Base-by-base conservation (phyloP, 2,797 vertebrate species). In the Cygnus olor region DNA sequence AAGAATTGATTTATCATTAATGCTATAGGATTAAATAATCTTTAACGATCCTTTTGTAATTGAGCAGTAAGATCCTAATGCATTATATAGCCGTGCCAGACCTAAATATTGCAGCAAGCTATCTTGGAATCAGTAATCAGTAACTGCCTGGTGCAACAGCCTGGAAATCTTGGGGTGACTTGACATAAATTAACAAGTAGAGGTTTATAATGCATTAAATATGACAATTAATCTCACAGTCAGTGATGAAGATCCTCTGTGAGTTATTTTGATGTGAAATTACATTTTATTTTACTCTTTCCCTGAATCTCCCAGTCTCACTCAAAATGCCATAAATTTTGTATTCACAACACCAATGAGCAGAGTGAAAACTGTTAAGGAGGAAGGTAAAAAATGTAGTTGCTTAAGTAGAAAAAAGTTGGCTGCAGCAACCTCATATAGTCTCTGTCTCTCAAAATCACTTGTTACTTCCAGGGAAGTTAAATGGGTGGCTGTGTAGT, bases 131-230 rank as follows among this genome's bases (percentile, higher is more conserved):
- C 87, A 85, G 69, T 66, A 89, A 69, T 88, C 89, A 88, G 66
- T 70, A 89, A 69, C 78, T 83, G 65, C 54, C 76, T 92, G 63
- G 74, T 93, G 91, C 79, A 96, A 74, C 65, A 81, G 81, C 84
- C 90, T 88, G 81, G 91, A 95, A 97, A 95, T 95, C 90, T 94
- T 85, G 70, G 93, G 96, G 93, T 90, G 84, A 86, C 82, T 94
- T 82, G 72, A 77, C 66, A 89, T 93, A 94, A 95, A 95, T 97
- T 95, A 96, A 79, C 60, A 92, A 85, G 86, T 56, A 84, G 90
- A 88, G 66, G 72, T 96, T 95, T 96, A 92, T 95, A 93, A 92
- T 91, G 86, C 93, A 89, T 95, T 93, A 95, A 97, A 95, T 91
- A 89, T 83, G 44, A 94, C 94, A 93, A 91, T 96, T 94, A 96